Conservation (phyloP, 2,888 invertebrate genomes). For the Mactromeris polynyma region DNA sequence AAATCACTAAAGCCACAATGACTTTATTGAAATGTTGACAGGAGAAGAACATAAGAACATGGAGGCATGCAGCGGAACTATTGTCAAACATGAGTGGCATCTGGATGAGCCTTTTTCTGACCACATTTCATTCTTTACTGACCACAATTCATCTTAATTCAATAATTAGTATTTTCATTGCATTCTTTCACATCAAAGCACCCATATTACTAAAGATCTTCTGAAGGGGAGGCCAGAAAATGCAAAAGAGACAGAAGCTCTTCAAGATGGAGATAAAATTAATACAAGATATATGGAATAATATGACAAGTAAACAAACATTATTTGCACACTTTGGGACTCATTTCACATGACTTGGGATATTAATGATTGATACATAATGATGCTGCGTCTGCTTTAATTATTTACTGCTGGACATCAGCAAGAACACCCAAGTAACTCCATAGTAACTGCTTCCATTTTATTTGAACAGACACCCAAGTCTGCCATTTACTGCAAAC, state of each 20-base stretch:
- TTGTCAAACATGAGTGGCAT: conserved; percentile 28
- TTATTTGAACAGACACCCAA: conserved; percentile 12
- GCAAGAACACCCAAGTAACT: not conserved
- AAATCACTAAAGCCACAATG: conserved; percentile 8
- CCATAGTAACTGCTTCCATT: not conserved
- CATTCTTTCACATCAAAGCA: conserved; percentile 31
- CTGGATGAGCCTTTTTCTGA: conserved; percentile 14
- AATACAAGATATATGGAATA: conserved; percentile 35
- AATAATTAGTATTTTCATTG: conserved; percentile 28
- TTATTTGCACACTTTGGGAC: conserved; percentile 18
- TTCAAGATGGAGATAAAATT: conserved; percentile 17
- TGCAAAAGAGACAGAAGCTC: not conserved
- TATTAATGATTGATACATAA: not conserved
- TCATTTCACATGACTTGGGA: not conserved
- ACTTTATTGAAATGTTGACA: conserved; percentile 21
- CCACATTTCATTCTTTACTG: conserved; percentile 32
- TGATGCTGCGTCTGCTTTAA: not conserved
- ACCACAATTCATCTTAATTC: conserved; percentile 26
- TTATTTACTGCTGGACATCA: not conserved
- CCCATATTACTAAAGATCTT: conserved; percentile 12
- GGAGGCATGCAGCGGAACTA: conserved; percentile 10
- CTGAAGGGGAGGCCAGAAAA: conserved; percentile 26
- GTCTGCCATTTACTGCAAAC: not conserved
- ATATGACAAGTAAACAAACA: conserved; percentile 23
- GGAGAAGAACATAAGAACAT: not conserved